Evolutionary conservation across 2,888 invertebrate genomes (phyloP).

Genomic region (Ceriagrion tenellum): DNA sequence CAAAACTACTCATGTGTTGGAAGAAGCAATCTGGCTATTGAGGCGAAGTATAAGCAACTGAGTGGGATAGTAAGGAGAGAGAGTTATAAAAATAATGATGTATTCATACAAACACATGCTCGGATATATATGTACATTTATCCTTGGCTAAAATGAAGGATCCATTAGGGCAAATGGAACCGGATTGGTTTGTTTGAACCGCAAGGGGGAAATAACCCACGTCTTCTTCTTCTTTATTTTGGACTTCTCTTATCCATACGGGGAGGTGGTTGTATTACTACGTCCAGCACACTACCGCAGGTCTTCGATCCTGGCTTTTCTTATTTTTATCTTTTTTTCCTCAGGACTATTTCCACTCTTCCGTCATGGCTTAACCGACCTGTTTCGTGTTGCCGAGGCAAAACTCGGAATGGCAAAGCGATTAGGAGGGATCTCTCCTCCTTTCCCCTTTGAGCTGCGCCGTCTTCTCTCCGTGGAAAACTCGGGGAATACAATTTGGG

Average conservation of each 20-base stretch:
- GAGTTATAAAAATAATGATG: too few species aligned
- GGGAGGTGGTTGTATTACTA: not conserved
- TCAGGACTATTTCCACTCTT: not conserved
- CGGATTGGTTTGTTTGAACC: not conserved
- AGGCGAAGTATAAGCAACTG: too few species aligned
- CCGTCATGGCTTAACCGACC: not conserved
- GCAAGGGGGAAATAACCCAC: not conserved
- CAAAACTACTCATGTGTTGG: too few species aligned
- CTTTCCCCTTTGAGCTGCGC: too few species aligned
- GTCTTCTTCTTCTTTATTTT: not conserved
- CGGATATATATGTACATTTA: not conserved
- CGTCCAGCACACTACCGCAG: not conserved
- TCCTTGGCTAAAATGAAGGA: not conserved
- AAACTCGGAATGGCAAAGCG: not conserved
- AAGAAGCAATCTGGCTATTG: too few species aligned
- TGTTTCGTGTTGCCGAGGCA: not conserved
- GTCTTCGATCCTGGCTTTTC: not conserved
- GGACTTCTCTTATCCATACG: not conserved
- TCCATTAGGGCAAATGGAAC: constrained; percentile 4
- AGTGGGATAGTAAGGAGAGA: too few species aligned
- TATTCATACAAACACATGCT: not conserved
- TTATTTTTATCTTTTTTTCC: not conserved
- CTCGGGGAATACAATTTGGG: not conserved
- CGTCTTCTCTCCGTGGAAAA: not conserved
- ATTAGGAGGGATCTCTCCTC: not conserved